Conservation (phyloP, 2,888 invertebrate species). For the Empis livida region DNA sequence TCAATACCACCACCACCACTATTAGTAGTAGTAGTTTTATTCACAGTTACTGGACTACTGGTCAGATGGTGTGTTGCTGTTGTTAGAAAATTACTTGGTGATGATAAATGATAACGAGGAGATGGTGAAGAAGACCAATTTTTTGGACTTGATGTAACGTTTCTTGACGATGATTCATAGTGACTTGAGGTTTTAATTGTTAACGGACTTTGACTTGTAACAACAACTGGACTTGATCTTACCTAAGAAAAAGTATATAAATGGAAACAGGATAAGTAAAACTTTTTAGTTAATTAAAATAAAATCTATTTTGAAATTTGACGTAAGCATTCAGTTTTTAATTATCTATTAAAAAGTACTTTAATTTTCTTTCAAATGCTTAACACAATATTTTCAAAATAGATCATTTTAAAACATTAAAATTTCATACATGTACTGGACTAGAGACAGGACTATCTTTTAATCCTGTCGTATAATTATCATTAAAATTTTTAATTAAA, state of each 20-base stretch:
- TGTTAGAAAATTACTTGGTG: constrained; percentile 42
- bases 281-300: too few relatives aligned
- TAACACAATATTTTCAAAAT: too few relatives aligned
- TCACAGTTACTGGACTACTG: constrained; percentile 27
- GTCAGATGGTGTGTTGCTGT: constrained; percentile 35
- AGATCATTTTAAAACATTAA: neutral
- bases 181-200: constrained; percentile 34
- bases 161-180: constrained; percentile 28
- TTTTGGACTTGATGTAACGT: constrained; percentile 28
- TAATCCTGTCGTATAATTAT: constrained; percentile 18
- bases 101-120: constrained; percentile 35
- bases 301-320: too few relatives aligned
- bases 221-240: constrained; percentile 29
- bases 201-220: constrained; percentile 30
- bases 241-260: constrained; percentile 18
- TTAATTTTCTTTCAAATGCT: too few relatives aligned
- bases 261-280: too few relatives aligned
- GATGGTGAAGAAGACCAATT: constrained; percentile 31
- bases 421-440: constrained; percentile 31
- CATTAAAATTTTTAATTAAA: constrained; percentile 12
- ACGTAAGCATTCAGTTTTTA: too few relatives aligned
- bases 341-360: too few relatives aligned
- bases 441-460: constrained; percentile 32
- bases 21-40: constrained; percentile 4
- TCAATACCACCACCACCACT: constrained; percentile 21